Conservation (phyloP, 2,888 invertebrate species). For the Caenorhabditis sp. region DNA sequence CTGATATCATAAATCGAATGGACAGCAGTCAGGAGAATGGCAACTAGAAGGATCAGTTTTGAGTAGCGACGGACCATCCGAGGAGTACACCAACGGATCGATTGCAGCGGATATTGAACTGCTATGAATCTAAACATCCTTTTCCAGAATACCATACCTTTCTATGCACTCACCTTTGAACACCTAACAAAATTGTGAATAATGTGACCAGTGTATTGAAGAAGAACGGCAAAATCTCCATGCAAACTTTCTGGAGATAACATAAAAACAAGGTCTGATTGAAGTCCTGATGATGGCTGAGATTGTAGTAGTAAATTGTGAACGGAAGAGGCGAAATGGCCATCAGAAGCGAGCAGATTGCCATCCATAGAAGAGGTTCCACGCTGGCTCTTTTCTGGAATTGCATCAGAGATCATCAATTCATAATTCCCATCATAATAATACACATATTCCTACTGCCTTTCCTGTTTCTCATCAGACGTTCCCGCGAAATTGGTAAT, state of each 20-base stretch:
- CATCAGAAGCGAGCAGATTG: conserved; percentile 65
- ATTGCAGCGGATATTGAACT: conserved; percentile 69
- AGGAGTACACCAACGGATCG: conserved; percentile 63
- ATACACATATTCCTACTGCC: background rate
- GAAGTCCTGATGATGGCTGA: conserved; percentile 60
- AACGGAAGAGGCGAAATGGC: conserved; percentile 69
- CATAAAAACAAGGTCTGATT: conserved; percentile 64
- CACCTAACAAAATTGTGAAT: conserved; percentile 67
- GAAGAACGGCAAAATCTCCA: conserved; percentile 71
- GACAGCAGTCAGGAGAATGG: conserved; percentile 52
- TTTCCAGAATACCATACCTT: background rate
- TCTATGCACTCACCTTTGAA: conserved; percentile 57
- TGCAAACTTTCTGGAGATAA: conserved; percentile 68
- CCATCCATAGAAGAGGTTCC: conserved; percentile 70
- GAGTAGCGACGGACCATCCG: conserved; percentile 59
- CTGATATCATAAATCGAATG: conserved; percentile 65
- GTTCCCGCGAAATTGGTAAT: conserved; percentile 15
- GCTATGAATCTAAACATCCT: conserved; percentile 64
- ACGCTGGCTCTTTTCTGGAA: conserved; percentile 66
- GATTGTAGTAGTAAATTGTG: conserved; percentile 69
- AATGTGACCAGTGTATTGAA: conserved; percentile 70
- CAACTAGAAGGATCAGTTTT: conserved; percentile 58
- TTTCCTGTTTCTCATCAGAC: background rate
- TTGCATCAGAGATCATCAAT: background rate
- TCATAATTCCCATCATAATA: background rate